phyloP scores from a whole-genome alignment of 2,797 vertebrate species.

The Acridotheres tristis region DNA sequence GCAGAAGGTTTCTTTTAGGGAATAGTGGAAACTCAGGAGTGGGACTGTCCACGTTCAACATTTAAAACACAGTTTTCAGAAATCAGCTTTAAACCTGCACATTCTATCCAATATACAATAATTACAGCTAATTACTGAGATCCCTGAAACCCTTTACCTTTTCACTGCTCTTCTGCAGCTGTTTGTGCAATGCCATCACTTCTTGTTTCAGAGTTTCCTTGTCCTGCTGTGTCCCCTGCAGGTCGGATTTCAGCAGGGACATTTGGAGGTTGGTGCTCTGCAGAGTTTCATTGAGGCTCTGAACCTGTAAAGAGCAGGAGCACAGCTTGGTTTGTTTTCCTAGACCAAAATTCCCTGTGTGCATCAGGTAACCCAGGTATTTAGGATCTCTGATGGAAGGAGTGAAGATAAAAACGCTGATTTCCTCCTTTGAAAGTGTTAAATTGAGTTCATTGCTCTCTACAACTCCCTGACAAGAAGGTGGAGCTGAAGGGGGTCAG shows the following conservation, averaged over 20 bases:
- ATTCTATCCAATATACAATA: rapidly evolving
- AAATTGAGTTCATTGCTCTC: background rate
- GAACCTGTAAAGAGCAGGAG: constrained; percentile 71
- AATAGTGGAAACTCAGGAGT: background rate
- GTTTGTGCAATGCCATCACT: constrained; percentile 80
- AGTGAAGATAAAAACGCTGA: rapidly evolving
- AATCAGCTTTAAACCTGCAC: background rate
- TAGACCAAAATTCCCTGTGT: no score
- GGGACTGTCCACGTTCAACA: rapidly evolving
- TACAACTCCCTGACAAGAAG: no score
- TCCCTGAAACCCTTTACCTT: constrained; percentile 74
- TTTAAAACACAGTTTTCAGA: background rate
- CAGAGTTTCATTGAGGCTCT: constrained; percentile 78
- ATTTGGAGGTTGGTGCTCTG: constrained; percentile 82
- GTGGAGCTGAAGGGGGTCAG: background rate
- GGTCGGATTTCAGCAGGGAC: constrained; percentile 80
- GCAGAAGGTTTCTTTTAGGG: background rate
- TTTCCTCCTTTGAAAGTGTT: background rate
- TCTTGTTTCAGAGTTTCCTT: constrained; percentile 87
- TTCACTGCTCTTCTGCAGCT: constrained; percentile 81
- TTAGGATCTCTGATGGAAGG: background rate
- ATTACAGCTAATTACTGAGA: background rate
- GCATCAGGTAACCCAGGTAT: rapidly evolving
- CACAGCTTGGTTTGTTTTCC: background rate
- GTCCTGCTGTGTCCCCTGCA: constrained; percentile 83